phyloP scores from a whole-genome alignment of 2,888 invertebrate species.

The Slavum lentiscoides region DNA sequence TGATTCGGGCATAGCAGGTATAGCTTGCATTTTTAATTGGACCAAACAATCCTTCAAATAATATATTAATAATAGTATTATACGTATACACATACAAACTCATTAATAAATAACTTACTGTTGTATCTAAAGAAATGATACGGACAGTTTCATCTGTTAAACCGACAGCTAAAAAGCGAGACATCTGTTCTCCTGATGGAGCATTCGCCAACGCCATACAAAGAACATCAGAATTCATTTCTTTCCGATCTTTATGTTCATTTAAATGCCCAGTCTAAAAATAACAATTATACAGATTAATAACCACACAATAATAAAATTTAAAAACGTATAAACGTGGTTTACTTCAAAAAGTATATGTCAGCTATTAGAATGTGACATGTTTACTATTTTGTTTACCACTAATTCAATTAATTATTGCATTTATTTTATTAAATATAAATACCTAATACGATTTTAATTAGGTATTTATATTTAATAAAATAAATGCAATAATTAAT shows the following conservation, averaged over 20 bases:
- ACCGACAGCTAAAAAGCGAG: slow-evolving; percentile 94
- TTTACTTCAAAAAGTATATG: slow-evolving; percentile 61
- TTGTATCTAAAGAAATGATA: slow-evolving; percentile 95
- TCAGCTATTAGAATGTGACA: slow-evolving; percentile 59
- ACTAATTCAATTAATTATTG: background rate
- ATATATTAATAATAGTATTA: background rate
- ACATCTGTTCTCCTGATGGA: slow-evolving; percentile 90
- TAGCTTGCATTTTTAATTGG: slow-evolving; percentile 92
- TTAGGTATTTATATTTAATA: slow-evolving; percentile 40
- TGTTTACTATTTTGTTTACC: slow-evolving; percentile 55
- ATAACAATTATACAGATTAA: slow-evolving; percentile 43
- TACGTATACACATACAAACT: background rate
- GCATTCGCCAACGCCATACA: slow-evolving; percentile 98
- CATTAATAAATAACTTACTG: slow-evolving; percentile 63
- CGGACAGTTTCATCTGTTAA: slow-evolving; percentile 95
- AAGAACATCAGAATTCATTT: slow-evolving; percentile 94
- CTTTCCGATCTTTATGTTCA: slow-evolving; percentile 96
- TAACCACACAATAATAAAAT: background rate
- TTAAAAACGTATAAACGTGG: slow-evolving; percentile 58
- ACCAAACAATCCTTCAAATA: slow-evolving; percentile 80
- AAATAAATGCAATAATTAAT: background rate
- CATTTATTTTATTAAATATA: slow-evolving; percentile 21
- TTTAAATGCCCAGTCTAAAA: slow-evolving; percentile 93
- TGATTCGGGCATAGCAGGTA: slow-evolving; percentile 95
- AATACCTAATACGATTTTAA: slow-evolving; percentile 37